Evolutionary conservation across 2,113 vertebrate species (phyloP), one percentile per base, ranked within the genome.

Genomic region (Lethenteron camtschaticum): DNA sequence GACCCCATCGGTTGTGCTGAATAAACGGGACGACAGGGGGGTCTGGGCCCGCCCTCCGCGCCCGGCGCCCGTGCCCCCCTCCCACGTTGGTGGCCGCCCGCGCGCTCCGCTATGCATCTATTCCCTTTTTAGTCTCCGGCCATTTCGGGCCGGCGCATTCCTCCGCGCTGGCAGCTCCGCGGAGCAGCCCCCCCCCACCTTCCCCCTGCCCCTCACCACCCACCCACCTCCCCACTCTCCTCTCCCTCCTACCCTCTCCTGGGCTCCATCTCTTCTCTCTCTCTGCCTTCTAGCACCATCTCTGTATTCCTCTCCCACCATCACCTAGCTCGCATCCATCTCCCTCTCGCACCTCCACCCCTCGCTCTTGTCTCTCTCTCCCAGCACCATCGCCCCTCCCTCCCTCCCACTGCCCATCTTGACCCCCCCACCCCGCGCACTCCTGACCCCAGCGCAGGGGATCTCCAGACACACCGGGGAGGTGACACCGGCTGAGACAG

Each of bases 31-130:
- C 24, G 24, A 41, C 24, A 6, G 24, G 24, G 24, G 24, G 24
- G 24, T 4, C 24, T 41, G 24, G 24, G 24, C 24, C 5, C 68
- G 72, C 71, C 78, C 70, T 74, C 75, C 73, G 74, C 72, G 72
- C 73, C 70, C 74, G 73, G 74, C 66, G 14, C 68, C 13, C 71
- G 14, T 56, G 9, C 56, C 71, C 24, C 24, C 57, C 76, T 58
- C 60, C 75, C 71, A 73, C 12, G 24, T 18, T 24, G 12, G 11
- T 3, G 7, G 11, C 24, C 24, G 24, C 24, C 24, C 24, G 24
- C 5, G 24, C 24, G 24, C 24, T 41, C 24, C 24, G 24, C 24
- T 41, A 41, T 41, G 24, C 24, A 41, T 41, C 24, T 41, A 41
- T 41, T 41, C 24, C 24, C 24, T 41, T 41, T 41, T 41, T 41